Percentiles rank a stretch among this genome's conserved stretches.
Conservation (phyloP, 1,140 invertebrate species). For the Drosophila nebulosa region DNA sequence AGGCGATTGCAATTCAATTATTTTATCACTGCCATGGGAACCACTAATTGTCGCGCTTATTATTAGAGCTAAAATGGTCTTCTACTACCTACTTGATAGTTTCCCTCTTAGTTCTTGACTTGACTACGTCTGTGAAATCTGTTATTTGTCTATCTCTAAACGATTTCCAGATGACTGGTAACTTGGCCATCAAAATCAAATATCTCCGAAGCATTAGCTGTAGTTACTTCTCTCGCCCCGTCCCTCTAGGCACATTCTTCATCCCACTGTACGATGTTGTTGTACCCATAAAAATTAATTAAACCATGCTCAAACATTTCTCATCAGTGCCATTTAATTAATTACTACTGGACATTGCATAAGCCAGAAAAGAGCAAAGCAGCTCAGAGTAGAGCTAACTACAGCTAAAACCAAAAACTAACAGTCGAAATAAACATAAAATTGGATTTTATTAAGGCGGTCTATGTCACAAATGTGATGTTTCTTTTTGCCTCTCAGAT, state of each 20-base stretch:
- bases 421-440: conserved; percentile 38
- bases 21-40: neutral
- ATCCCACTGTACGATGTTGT: conserved; percentile 2
- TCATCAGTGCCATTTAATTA: conserved; percentile 38
- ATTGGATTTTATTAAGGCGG: conserved; percentile 43
- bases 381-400: neutral
- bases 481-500: neutral
- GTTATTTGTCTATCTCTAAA: neutral
- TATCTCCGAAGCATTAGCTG: neutral
- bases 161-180: neutral
- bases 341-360: conserved; percentile 41
- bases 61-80: neutral
- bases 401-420: conserved; percentile 11
- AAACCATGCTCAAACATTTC: conserved; percentile 13
- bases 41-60: no score
- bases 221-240: neutral
- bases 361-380: conserved; percentile 8
- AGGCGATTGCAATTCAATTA: neutral
- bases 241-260: neutral
- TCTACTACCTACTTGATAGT: neutral
- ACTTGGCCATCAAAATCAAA: neutral
- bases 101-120: neutral
- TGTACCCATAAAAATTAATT: conserved; percentile 13
- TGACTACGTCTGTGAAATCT: neutral
- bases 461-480: conserved; percentile 9